Conservation (phyloP, 2,113 vertebrate genomes). For the Onychostoma macrolepis region DNA sequence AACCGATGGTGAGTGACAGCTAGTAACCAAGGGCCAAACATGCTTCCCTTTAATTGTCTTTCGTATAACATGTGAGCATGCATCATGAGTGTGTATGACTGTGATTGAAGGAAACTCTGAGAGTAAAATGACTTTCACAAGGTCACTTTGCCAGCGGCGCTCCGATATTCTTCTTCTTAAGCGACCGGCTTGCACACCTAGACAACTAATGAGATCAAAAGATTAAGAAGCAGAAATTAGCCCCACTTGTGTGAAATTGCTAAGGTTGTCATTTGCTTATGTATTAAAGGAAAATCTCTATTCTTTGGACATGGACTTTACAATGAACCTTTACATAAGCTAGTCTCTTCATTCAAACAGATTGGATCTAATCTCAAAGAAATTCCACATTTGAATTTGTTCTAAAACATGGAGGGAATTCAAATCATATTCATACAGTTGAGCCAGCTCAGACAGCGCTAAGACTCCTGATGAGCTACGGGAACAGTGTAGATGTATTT, state of each 20-base stretch:
- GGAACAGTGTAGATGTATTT: neutral
- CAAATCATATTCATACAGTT: conserved; percentile 33
- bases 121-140: conserved; percentile 39
- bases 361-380: conserved; percentile 15
- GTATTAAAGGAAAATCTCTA: neutral
- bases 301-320: conserved; percentile 12
- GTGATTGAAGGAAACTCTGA: neutral
- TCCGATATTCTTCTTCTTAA: conserved; percentile 28
- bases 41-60: conserved; percentile 44
- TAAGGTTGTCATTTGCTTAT: conserved; percentile 30
- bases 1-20: conserved; percentile 44
- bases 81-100: neutral
- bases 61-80: neutral
- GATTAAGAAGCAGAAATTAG: conserved; percentile 44
- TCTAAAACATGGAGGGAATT: neutral
- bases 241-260: conserved; percentile 30
- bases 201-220: conserved; percentile 48
- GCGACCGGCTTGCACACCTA: conserved; percentile 15
- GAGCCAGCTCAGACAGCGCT: neutral
- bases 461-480: neutral
- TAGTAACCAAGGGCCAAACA: conserved; percentile 50
- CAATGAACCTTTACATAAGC: neutral
- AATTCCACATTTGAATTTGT: conserved; percentile 16
- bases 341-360: neutral
- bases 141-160: conserved; percentile 42